Conservation (phyloP, 2,797 vertebrate species). For the Sphaeramia orbicularis region DNA sequence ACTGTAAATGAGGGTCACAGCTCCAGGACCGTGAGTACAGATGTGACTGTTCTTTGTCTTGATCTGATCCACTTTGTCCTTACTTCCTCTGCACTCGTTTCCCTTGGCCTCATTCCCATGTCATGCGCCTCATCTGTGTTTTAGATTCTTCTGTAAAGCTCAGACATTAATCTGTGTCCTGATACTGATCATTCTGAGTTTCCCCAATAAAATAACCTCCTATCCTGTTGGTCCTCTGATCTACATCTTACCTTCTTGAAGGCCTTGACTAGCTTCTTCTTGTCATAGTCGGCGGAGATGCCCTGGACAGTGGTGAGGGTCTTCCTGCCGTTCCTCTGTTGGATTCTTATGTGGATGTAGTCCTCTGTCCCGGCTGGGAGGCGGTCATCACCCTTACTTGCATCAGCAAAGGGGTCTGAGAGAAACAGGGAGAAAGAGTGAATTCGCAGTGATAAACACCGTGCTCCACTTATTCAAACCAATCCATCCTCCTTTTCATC, state of each 20-base stretch:
- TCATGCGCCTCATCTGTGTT: too few relatives aligned
- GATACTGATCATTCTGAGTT: too few relatives aligned
- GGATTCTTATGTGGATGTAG: constrained; percentile 99
- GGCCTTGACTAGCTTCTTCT: constrained; percentile 97
- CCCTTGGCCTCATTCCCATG: too few relatives aligned
- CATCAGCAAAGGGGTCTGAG: constrained; percentile 99
- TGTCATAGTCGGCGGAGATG: constrained; percentile 95
- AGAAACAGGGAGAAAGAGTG: accelerated
- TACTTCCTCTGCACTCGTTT: too few relatives aligned
- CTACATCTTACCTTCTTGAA: constrained; percentile 91
- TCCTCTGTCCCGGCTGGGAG: constrained; percentile 97
- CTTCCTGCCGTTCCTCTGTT: constrained; percentile 98
- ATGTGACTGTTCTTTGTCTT: too few relatives aligned
- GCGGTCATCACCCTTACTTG: constrained; percentile 98
- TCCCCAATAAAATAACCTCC: too few relatives aligned
- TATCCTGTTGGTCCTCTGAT: too few relatives aligned
- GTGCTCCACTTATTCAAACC: too few relatives aligned
- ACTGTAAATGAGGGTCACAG: accelerated
- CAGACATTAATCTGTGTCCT: too few relatives aligned
- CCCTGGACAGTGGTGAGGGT: constrained; percentile 99
- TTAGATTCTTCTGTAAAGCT: too few relatives aligned
- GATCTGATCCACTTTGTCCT: too few relatives aligned
- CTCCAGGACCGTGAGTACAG: neutral
- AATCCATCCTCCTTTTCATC: neutral
- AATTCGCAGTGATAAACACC: neutral